These are phyloP conservation scores for Anoplophora glabripennis DNA, from an alignment of 1,140 invertebrate species.

Conservation along the genomic window DNA sequence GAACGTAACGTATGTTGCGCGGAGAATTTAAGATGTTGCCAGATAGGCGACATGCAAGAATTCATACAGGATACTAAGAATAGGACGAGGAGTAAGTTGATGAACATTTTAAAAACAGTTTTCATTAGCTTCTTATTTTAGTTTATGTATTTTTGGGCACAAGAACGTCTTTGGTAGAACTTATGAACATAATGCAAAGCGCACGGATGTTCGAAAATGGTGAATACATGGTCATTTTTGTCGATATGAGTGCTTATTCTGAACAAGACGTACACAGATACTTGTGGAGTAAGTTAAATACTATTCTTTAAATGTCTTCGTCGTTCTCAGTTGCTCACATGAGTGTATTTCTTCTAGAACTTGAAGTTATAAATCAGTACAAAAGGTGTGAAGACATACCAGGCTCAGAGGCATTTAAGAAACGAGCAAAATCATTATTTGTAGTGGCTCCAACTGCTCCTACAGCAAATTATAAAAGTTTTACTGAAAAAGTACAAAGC, in stretches of 20 bases:
- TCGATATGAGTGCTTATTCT: constrained; percentile 85
- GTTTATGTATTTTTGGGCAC: constrained; percentile 92
- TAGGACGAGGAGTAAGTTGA: constrained; percentile 76
- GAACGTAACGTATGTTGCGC: constrained; percentile 74
- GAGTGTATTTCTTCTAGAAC: constrained; percentile 40
- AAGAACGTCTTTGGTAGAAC: constrained; percentile 74
- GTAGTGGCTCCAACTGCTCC: constrained; percentile 84
- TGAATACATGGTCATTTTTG: constrained; percentile 93
- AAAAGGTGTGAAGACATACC: constrained; percentile 59
- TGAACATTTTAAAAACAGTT: neutral
- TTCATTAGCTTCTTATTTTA: constrained; percentile 51
- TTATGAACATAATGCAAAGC: constrained; percentile 88
- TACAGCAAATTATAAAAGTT: constrained; percentile 68
- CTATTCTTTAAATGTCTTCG: constrained; percentile 1
- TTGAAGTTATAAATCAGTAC: constrained; percentile 57
- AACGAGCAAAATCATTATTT: constrained; percentile 74
- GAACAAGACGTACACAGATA: constrained; percentile 76
- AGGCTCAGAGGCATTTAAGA: constrained; percentile 60
- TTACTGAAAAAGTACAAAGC: constrained; percentile 70
- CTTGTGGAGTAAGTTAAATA: constrained; percentile 76
- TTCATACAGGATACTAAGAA: constrained; percentile 87
- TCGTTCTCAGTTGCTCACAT: neutral
- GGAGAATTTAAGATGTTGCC: constrained; percentile 68
- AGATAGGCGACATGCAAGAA: constrained; percentile 74
- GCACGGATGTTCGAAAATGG: constrained; percentile 82